Percentiles rank a stretch among this genome's conserved stretches.
Evolutionary conservation across 1,140 invertebrate species (phyloP).

Genomic region (Heliconius himera): DNA sequence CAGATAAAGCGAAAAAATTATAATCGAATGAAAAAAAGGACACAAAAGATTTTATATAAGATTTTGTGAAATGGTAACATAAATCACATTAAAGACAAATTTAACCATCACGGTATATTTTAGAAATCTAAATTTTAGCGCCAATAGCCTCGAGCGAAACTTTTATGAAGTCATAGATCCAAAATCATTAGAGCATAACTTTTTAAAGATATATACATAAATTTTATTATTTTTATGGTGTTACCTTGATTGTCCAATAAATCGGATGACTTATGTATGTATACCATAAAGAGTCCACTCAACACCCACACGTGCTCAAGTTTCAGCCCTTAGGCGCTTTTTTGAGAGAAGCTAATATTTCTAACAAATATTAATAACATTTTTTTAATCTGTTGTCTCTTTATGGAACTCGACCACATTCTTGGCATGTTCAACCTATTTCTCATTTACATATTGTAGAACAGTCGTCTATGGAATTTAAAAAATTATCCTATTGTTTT

Average conservation of each 20-base stretch:
- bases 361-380: conserved; percentile 79
- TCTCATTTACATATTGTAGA: background rate
- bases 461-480: conserved; percentile 14
- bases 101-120: background rate
- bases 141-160: conserved; percentile 12
- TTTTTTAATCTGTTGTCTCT: conserved; percentile 52
- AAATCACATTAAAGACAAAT: background rate
- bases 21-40: background rate
- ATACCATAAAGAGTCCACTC: conserved; percentile 54
- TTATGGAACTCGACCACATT: conserved; percentile 33
- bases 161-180: conserved; percentile 45
- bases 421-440: conserved; percentile 21
- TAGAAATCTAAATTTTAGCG: background rate
- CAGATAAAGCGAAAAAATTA: background rate
- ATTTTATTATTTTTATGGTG: conserved; percentile 60
- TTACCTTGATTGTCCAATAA: conserved; percentile 58
- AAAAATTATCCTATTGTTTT: background rate
- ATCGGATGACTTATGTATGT: conserved; percentile 61
- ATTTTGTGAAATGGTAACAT: background rate
- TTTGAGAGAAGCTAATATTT: conserved; percentile 79
- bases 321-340: conserved; percentile 75
- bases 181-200: conserved; percentile 45
- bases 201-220: conserved; percentile 61
- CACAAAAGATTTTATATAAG: background rate
- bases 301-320: conserved; percentile 69